Conservation (phyloP, 2,113 vertebrate genomes). For the Siphamia tubifer region DNA sequence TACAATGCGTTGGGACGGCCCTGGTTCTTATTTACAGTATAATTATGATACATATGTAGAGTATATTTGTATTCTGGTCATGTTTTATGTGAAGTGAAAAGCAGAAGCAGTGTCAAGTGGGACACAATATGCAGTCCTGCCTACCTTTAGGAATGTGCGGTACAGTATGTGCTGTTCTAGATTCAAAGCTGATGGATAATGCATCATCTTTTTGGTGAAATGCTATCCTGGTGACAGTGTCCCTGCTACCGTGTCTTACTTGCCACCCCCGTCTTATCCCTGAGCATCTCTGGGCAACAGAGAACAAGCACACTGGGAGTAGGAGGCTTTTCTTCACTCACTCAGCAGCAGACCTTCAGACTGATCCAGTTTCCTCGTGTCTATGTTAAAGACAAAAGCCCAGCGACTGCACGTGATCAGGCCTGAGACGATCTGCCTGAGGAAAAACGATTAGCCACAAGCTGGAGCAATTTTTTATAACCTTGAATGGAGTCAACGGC, state of each 20-base stretch:
- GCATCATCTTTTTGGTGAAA: slow-evolving; percentile 35
- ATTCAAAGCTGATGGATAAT: slow-evolving; percentile 32
- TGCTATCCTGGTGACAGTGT: slow-evolving; percentile 15
- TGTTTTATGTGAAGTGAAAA: neutral
- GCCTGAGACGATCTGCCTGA: neutral
- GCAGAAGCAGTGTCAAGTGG: neutral
- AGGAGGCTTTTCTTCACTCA: slow-evolving; percentile 1
- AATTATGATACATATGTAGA: neutral
- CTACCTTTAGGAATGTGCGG: neutral
- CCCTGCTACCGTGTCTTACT: slow-evolving; percentile 13
- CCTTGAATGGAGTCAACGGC: neutral
- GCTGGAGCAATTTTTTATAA: neutral
- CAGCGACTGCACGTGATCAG: neutral
- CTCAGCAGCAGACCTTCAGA: neutral
- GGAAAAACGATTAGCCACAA: neutral
- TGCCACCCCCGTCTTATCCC: slow-evolving; percentile 23
- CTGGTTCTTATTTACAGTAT: no score
- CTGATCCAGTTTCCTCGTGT: neutral
- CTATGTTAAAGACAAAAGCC: slow-evolving; percentile 1
- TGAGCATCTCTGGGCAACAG: slow-evolving; percentile 4
- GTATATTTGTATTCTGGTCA: neutral
- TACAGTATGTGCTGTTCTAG: slow-evolving; percentile 8
- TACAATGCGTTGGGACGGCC: no score
- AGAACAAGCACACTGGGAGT: neutral
- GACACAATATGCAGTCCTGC: slow-evolving; percentile 17